Percentiles rank a stretch among this genome's conserved stretches.
Conservation (phyloP, 2,113 vertebrate genomes). For the Alethe diademata region DNA sequence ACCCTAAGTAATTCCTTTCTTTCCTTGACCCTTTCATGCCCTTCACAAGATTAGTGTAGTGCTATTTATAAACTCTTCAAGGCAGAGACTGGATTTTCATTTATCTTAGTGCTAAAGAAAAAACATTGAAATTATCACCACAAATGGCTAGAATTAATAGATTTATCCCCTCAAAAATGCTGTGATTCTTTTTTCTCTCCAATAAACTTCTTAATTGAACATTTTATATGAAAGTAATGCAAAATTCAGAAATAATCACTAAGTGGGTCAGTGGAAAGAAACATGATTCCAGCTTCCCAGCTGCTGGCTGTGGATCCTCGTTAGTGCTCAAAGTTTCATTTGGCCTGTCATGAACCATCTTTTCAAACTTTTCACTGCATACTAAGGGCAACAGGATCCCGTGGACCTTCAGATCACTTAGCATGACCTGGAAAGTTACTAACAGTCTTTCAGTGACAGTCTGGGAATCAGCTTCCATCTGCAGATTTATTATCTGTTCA, state of each 20-base stretch:
- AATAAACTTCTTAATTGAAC: background rate
- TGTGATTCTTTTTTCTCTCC: background rate
- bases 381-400: background rate
- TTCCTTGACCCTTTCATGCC: slow-evolving; percentile 37
- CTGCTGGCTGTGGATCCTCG: background rate
- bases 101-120: background rate
- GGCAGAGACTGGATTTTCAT: background rate
- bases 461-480: background rate
- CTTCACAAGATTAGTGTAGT: background rate
- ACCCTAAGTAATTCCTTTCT: slow-evolving; percentile 29
- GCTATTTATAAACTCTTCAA: slow-evolving; percentile 5
- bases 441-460: background rate
- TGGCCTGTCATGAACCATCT: background rate
- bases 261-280: background rate
- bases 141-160: background rate
- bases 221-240: background rate
- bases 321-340: background rate
- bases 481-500: background rate
- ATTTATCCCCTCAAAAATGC: background rate
- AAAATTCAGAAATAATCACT: background rate
- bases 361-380: background rate
- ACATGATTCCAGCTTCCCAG: background rate
- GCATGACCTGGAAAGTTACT: background rate
- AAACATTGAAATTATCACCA: background rate
- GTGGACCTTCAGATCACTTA: background rate